Evolutionary conservation across 2,888 invertebrate species (phyloP), one percentile per base, ranked within the genome.

Genomic region (Latrodectus hesperus): DNA sequence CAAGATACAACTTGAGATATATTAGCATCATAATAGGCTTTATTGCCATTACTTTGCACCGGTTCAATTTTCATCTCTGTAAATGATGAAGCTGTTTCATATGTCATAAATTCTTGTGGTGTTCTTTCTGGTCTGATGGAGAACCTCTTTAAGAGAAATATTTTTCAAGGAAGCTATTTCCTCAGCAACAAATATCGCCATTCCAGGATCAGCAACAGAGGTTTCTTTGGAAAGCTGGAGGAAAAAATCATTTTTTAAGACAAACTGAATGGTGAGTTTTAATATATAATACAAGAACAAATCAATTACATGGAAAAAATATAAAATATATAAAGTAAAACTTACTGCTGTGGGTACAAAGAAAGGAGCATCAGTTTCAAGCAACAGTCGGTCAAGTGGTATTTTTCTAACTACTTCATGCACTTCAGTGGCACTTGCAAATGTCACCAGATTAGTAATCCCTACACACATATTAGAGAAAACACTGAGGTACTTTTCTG

Each of bases 361-460:
- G 89, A 93, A 93, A 6, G 93, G 93, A 1, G 93, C 92, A 91
- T 93, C 93, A 1, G 93, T 93, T 90, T 93, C 93, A 4, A 93
- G 90, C 10, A 93, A 91, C 6, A 93, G 91, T 71, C 92, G 89
- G 67, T 92, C 90, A 5, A 93, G 90, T 1, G 93, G 93, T 38
- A 93, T 91, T 5, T 91, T 89, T 22, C 90, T 79, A 14, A 92
- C 92, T 9, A 92, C 92, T n/a, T 92, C 91, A 60, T 90, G 90
- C 4, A 91, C 90, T 1, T 90, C 90, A 17, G 79, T 89, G 0
- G 91, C 92, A 16, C 88, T 55, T 17, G 84, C 53, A 88, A 90
- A 91, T 6, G 92, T 92, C 8, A 93, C 91, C 11, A 93, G 90
- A 17, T 92, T 91, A 0, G 93, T 93, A 55, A 93, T 90, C 38